A percentile compares a stretch with the other conserved stretches of the same genome.
Evolutionary conservation across 2,888 invertebrate species (phyloP).

Genomic region (Stenolophus ochropezus): DNA sequence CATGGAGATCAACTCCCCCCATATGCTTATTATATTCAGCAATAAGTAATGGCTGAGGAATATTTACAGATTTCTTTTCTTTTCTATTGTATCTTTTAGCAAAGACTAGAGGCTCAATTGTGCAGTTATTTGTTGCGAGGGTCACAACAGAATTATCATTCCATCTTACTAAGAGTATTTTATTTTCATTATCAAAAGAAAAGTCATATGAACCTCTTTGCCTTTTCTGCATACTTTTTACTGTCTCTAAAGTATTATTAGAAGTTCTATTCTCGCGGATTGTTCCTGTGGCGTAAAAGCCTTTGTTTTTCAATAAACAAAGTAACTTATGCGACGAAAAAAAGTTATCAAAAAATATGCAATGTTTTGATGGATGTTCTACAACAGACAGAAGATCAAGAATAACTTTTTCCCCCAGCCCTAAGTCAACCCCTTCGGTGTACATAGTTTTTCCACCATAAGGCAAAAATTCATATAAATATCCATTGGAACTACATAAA

Average conservation of each 20-base stretch:
- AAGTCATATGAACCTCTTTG: conserved; percentile 26
- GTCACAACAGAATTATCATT: conserved; percentile 2
- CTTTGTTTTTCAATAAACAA: conserved; percentile 55
- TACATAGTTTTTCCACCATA: conserved; percentile 63
- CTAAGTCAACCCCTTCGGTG: conserved; percentile 32
- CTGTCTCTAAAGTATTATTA: neutral
- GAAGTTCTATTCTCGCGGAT: conserved; percentile 35
- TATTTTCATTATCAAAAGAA: conserved; percentile 18
- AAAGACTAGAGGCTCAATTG: neutral
- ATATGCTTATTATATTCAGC: neutral
- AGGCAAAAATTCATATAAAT: conserved; percentile 64
- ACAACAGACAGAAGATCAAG: conserved; percentile 63
- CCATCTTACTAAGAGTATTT: conserved; percentile 1
- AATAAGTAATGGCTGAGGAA: neutral
- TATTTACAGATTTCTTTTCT: neutral
- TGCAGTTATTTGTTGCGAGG: neutral
- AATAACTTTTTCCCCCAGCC: conserved; percentile 63
- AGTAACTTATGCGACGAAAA: conserved; percentile 62
- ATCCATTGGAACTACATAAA: conserved; percentile 65
- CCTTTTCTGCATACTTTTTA: neutral
- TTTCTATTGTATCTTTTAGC: neutral
- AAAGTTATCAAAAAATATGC: conserved; percentile 41
- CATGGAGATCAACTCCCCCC: neutral
- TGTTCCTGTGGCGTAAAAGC: conserved; percentile 41
- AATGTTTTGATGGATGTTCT: conserved; percentile 60